phyloP scores from a whole-genome alignment of 2,113 vertebrate genomes.

The Dicaeum eximium region DNA sequence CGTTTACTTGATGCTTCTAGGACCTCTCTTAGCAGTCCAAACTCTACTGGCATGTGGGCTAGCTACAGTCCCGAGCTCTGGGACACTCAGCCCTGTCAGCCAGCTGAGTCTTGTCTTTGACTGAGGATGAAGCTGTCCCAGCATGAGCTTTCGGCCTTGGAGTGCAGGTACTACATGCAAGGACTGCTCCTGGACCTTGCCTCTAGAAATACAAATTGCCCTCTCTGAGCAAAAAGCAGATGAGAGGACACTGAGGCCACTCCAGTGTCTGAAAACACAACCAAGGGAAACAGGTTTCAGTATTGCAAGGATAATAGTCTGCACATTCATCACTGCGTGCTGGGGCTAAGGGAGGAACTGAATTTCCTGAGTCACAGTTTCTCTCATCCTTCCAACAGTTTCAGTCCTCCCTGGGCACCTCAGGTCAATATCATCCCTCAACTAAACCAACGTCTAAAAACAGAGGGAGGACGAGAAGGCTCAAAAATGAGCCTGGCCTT shows the following conservation, averaged over 20 bases:
- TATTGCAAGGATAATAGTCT: background rate
- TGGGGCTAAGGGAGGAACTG: background rate
- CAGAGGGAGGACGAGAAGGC: background rate
- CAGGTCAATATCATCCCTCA: background rate
- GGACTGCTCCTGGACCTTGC: background rate
- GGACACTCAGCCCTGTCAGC: background rate
- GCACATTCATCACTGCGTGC: background rate
- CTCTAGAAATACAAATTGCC: background rate
- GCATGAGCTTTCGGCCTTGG: background rate
- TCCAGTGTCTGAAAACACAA: background rate
- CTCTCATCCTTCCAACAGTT: slow-evolving; percentile 27
- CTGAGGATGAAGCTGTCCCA: background rate
- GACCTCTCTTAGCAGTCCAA: background rate
- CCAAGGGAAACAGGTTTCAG: background rate
- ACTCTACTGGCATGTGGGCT: background rate
- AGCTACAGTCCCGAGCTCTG: background rate
- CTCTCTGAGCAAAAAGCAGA: background rate
- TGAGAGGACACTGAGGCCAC: background rate
- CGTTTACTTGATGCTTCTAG: background rate
- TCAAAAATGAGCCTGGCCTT: background rate
- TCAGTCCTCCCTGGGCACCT: background rate
- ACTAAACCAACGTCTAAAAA: background rate
- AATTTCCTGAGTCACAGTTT: slow-evolving; percentile 49
- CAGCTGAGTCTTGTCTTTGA: background rate
- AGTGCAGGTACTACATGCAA: background rate